phyloP scores from a whole-genome alignment of 2,888 invertebrate genomes.

The Brenthis hecate region DNA sequence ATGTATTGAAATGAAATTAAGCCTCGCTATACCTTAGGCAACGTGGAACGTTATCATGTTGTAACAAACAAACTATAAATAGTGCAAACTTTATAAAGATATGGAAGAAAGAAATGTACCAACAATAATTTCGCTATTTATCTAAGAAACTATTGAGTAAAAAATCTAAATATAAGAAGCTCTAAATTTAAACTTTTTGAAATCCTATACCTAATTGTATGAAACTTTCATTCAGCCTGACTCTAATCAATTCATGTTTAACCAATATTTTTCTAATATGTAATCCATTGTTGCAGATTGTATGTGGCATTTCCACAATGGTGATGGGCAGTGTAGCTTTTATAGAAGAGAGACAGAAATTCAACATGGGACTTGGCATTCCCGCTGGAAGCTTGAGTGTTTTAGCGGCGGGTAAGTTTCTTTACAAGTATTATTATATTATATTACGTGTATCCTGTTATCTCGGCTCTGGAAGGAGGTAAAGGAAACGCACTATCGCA shows the following conservation, averaged over 20 bases:
- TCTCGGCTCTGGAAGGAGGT: neutral
- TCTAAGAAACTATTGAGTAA: no score
- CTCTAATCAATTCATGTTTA: neutral
- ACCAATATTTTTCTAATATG: neutral
- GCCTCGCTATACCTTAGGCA: no score
- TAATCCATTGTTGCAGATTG: conserved; percentile 70
- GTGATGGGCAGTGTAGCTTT: conserved; percentile 85
- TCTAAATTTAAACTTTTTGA: no score
- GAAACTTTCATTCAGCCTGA: neutral
- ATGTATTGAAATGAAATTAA: no score
- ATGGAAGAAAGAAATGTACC: no score
- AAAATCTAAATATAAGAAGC: no score
- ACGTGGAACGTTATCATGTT: no score
- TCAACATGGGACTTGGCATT: conserved; percentile 84
- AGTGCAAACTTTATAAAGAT: no score
- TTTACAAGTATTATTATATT: neutral
- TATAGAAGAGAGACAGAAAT: conserved; percentile 83
- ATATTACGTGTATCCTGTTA: neutral
- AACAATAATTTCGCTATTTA: no score
- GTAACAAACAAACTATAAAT: no score
- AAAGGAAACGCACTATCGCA: no score
- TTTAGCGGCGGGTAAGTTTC: conserved; percentile 79
- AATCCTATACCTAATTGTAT: neutral
- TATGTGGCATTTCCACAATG: conserved; percentile 84
- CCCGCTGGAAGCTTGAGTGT: conserved; percentile 83